These are phyloP conservation scores for Belonocnema kinseyi DNA, from an alignment of 1,140 invertebrate species.

Conservation along the genomic window DNA sequence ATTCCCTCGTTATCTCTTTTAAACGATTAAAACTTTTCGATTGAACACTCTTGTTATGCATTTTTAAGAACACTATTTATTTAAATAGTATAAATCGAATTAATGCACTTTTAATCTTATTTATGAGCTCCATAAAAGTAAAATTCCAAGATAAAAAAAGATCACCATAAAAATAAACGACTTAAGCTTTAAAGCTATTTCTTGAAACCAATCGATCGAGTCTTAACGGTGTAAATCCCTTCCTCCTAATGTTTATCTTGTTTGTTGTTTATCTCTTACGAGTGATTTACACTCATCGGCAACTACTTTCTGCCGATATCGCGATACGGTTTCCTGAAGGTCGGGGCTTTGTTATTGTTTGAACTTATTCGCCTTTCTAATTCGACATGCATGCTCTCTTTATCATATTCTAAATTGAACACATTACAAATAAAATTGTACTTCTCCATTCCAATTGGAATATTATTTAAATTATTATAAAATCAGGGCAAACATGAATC, in stretches of 20 bases:
- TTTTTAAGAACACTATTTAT: too few relatives aligned
- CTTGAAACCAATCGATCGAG: background rate
- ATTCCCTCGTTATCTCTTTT: too few relatives aligned
- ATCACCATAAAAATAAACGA: background rate
- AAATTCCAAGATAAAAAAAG: background rate
- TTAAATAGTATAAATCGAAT: too few relatives aligned
- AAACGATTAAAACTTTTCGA: too few relatives aligned
- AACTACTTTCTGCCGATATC: background rate
- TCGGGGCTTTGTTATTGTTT: background rate
- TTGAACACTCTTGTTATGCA: too few relatives aligned
- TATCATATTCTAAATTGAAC: background rate
- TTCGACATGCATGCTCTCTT: background rate
- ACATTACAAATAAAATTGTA: background rate
- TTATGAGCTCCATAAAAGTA: too few relatives aligned
- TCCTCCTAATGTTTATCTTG: conserved; percentile 9
- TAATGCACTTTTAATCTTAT: too few relatives aligned
- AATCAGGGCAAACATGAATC: too few relatives aligned
- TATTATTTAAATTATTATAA: too few relatives aligned
- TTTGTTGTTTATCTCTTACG: background rate
- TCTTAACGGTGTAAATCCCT: background rate
- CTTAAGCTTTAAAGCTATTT: background rate
- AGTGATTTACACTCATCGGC: background rate
- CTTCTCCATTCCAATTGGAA: too few relatives aligned
- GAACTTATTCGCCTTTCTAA: background rate
- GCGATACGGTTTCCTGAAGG: background rate